Percentiles rank a stretch among this genome's conserved stretches.
Evolutionary conservation across 2,888 invertebrate genomes (phyloP).

Genomic region (Calephelis perditalis): DNA sequence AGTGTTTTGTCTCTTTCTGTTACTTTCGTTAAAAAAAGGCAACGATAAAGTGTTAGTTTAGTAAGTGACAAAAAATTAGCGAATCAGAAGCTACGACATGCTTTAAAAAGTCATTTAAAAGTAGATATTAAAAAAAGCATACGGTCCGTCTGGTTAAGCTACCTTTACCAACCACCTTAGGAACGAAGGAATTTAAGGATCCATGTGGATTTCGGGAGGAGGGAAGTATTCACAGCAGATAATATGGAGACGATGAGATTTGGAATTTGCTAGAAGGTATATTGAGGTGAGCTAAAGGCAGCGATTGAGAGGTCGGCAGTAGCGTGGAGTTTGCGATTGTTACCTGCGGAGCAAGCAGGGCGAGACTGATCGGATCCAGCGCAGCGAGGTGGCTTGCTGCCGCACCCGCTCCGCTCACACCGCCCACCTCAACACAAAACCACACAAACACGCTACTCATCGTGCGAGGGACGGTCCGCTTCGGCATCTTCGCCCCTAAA

Average conservation of each 20-base stretch:
- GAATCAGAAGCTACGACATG: constrained; percentile 60
- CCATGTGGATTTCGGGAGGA: background rate
- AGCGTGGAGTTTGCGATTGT: constrained; percentile 42
- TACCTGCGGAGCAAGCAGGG: constrained; percentile 76
- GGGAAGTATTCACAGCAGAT: constrained; percentile 10
- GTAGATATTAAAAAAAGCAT: constrained; percentile 48
- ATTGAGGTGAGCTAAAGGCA: constrained; percentile 29
- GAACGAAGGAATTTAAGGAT: constrained; percentile 34
- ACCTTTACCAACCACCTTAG: constrained; percentile 62
- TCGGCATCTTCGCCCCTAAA: constrained; percentile 39
- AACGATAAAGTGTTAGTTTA: background rate
- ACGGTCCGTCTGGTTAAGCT: constrained; percentile 56
- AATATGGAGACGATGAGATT: constrained; percentile 17
- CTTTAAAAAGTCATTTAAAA: constrained; percentile 54
- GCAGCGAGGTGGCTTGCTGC: constrained; percentile 77
- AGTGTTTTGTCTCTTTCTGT: too few species aligned
- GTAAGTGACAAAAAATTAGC: constrained; percentile 29
- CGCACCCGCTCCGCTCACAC: constrained; percentile 76
- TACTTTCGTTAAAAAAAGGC: too few species aligned
- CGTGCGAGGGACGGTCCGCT: constrained; percentile 57
- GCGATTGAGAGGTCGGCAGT: constrained; percentile 41
- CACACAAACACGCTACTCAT: constrained; percentile 77
- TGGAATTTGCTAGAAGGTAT: constrained; percentile 19
- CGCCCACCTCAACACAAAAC: constrained; percentile 80
- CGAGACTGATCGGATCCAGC: constrained; percentile 77